Conservation (phyloP, 2,888 invertebrate genomes). For the Hirtodrosophila alboralis region DNA sequence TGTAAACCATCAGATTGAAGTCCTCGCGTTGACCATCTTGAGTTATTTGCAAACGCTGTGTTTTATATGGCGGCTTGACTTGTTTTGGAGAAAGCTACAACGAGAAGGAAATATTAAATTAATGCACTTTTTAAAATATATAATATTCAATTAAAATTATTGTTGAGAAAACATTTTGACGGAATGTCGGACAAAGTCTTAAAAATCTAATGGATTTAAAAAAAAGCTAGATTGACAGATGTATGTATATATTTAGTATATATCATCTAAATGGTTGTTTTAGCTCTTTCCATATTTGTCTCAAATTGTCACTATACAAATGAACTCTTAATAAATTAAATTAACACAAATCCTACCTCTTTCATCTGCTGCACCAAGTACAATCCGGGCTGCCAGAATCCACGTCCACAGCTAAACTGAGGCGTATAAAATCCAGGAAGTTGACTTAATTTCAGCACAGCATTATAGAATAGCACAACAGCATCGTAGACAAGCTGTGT, state of each 20-base stretch:
- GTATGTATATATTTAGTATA: too few relatives aligned
- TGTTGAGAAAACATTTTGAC: too few relatives aligned
- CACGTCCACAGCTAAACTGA: conserved; percentile 63
- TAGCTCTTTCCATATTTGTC: too few relatives aligned
- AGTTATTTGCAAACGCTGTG: conserved; percentile 85
- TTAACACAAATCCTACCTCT: conserved; percentile 83
- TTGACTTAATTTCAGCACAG: conserved; percentile 85
- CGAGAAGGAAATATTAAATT: background rate
- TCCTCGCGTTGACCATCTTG: conserved; percentile 86
- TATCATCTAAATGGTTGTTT: too few relatives aligned
- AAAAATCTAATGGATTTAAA: too few relatives aligned
- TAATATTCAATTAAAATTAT: background rate
- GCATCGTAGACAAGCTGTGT: conserved; percentile 93
- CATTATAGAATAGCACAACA: conserved; percentile 95
- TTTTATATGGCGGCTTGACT: conserved; percentile 86
- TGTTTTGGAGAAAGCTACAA: conserved; percentile 86
- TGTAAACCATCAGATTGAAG: conserved; percentile 85
- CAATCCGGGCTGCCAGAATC: conserved; percentile 86
- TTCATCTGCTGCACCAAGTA: conserved; percentile 88
- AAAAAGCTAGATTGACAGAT: too few relatives aligned
- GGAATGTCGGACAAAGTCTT: too few relatives aligned
- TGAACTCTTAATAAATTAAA: too few relatives aligned
- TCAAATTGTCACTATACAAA: too few relatives aligned
- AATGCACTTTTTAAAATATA: too few relatives aligned
- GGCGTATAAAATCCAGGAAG: conserved; percentile 61